A percentile compares a stretch with the other conserved stretches of the same genome.
Conservation (phyloP, 2,797 vertebrate species). For the Micropoecilia bifurca region DNA sequence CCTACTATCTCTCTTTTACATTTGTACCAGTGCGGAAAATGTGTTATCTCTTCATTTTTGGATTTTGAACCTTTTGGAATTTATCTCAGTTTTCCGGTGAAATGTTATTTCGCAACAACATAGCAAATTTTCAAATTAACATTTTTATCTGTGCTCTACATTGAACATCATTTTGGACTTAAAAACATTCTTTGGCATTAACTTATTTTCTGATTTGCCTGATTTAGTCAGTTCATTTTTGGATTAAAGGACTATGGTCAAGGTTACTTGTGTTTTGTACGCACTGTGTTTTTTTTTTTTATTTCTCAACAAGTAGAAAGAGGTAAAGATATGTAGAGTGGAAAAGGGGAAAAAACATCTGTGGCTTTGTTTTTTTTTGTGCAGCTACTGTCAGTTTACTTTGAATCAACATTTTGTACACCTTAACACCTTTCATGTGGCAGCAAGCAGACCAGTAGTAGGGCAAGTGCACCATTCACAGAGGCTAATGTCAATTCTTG, state of each 20-base stretch:
- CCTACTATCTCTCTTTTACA: background rate
- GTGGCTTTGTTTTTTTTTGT: background rate
- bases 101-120: background rate
- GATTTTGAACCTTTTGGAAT: background rate
- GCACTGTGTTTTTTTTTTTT: background rate
- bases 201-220: background rate
- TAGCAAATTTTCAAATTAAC: background rate
- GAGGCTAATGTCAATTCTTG: too few species aligned
- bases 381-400: background rate
- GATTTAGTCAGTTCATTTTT: background rate
- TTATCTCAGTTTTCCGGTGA: background rate
- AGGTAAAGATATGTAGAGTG: background rate
- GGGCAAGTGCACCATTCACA: too few species aligned
- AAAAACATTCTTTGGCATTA: background rate
- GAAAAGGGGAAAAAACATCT: background rate
- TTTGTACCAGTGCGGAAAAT: background rate
- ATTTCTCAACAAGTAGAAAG: background rate
- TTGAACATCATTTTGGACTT: background rate
- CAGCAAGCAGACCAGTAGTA: too few species aligned
- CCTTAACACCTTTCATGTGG: background rate
- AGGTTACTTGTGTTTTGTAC: background rate
- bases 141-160: background rate
- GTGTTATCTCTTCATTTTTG: background rate
- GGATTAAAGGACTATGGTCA: background rate
- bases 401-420: background rate